These are phyloP conservation scores for Cyprinella venusta DNA, from an alignment of 2,797 vertebrate species.

Conservation along the genomic window DNA sequence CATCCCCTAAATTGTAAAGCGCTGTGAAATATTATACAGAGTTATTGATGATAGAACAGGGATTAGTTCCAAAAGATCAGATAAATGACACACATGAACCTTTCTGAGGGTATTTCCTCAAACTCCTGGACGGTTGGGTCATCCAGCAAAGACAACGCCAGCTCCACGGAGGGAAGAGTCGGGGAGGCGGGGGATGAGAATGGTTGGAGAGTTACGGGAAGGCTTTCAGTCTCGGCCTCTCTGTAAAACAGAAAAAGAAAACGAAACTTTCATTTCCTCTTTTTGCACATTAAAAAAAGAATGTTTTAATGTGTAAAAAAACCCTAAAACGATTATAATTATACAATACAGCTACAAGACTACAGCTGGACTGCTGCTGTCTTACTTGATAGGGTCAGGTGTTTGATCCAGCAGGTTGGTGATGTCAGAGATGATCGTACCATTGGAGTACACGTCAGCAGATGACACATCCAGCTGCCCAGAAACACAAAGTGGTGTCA, in stretches of 20 bases:
- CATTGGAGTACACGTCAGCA: constrained; percentile 51
- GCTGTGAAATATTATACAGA: neutral
- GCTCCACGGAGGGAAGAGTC: constrained; percentile 39
- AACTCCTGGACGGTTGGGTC: constrained; percentile 25
- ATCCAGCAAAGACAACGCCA: constrained; percentile 55
- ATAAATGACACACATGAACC: constrained; percentile 13
- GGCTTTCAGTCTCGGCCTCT: neutral
- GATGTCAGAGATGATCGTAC: constrained; percentile 55
- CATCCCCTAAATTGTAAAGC: neutral
- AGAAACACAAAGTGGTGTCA: constrained; percentile 14
- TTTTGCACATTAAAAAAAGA: neutral
- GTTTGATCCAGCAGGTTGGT: constrained; percentile 48
- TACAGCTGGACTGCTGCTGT: neutral
- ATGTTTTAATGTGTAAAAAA: neutral
- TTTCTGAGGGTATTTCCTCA: constrained; percentile 23
- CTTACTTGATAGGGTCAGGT: constrained; percentile 30
- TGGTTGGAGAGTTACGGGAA: neutral
- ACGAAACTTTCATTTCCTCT: constrained; percentile 7
- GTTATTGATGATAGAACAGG: neutral
- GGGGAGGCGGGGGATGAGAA: constrained; percentile 3
- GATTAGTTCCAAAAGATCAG: neutral
- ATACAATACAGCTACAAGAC: neutral
- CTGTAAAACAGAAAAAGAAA: neutral
- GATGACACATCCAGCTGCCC: constrained; percentile 45
- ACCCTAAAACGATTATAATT: neutral